Evolutionary conservation across 2,113 vertebrate species (phyloP).

Genomic region (Microtus oregoni): DNA sequence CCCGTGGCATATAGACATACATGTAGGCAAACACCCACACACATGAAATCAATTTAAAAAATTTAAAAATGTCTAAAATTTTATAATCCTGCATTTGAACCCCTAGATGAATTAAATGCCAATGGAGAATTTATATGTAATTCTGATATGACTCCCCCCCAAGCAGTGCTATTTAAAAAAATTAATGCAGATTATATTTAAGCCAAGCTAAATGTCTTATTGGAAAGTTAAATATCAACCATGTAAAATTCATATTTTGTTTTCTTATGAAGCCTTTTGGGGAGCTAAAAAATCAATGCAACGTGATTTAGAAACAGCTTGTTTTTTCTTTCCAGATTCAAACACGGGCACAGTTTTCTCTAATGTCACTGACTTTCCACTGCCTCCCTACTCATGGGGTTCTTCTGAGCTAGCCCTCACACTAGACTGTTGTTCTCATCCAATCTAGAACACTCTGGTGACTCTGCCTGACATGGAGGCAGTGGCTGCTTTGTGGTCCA

Average conservation of each 20-base stretch:
- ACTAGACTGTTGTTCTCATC: background rate
- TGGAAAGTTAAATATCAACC: slow-evolving; percentile 62
- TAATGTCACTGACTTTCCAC: slow-evolving; percentile 6
- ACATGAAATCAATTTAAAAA: background rate
- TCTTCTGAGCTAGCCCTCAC: background rate
- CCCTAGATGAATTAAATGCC: slow-evolving; percentile 56
- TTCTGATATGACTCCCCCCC: slow-evolving; percentile 30
- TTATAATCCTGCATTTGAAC: slow-evolving; percentile 57
- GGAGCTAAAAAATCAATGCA: slow-evolving; percentile 35
- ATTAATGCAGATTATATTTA: slow-evolving; percentile 64
- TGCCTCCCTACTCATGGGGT: background rate
- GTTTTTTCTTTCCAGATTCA: background rate
- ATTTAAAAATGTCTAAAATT: background rate
- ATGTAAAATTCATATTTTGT: slow-evolving; percentile 56
- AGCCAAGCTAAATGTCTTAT: slow-evolving; percentile 49
- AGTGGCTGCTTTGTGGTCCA: background rate
- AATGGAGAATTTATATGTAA: slow-evolving; percentile 37
- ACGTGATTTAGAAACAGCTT: slow-evolving; percentile 1
- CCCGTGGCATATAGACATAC: background rate
- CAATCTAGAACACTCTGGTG: background rate
- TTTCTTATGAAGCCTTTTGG: slow-evolving; percentile 56
- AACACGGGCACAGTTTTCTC: background rate
- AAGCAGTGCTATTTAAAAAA: slow-evolving; percentile 53
- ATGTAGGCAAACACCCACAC: background rate
- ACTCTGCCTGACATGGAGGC: background rate